Percentiles rank a stretch among this genome's conserved stretches.
Evolutionary conservation across 2,113 vertebrate genomes (phyloP).

Genomic region (Xiphophorus hellerii): DNA sequence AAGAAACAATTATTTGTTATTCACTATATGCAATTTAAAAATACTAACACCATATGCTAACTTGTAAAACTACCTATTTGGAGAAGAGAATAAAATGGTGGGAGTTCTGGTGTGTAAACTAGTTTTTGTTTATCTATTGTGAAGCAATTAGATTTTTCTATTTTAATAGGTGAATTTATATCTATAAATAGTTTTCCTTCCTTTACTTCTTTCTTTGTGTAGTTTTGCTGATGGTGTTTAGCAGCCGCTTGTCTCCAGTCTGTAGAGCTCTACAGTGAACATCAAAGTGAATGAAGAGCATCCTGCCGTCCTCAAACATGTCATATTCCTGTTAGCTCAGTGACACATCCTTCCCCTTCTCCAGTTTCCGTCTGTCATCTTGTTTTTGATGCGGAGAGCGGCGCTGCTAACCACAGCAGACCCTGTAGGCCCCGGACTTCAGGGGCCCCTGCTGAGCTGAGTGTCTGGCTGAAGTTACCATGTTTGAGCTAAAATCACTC

Average conservation of each 20-base stretch:
- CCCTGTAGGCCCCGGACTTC: neutral
- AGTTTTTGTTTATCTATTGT: neutral
- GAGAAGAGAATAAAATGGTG: too few relatives aligned
- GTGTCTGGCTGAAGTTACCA: too few relatives aligned
- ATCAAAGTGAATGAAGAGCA: conserved; percentile 41
- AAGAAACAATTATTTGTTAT: too few relatives aligned
- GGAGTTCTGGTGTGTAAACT: too few relatives aligned
- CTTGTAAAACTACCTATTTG: too few relatives aligned
- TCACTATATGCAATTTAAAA: too few relatives aligned
- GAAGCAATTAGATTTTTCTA: neutral
- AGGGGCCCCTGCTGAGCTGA: too few relatives aligned
- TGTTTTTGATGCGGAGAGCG: neutral
- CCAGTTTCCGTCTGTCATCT: conserved; percentile 15
- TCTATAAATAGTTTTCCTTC: neutral
- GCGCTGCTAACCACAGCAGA: too few relatives aligned
- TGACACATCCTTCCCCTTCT: conserved; percentile 50
- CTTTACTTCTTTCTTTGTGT: neutral
- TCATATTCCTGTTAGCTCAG: conserved; percentile 29
- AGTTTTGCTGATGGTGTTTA: neutral
- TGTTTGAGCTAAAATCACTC: too few relatives aligned
- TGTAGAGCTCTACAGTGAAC: conserved; percentile 8
- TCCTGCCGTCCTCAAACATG: conserved; percentile 32
- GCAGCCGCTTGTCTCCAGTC: conserved; percentile 16
- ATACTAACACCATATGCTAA: too few relatives aligned
- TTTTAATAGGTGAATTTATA: neutral